phyloP scores from a whole-genome alignment of 2,113 vertebrate genomes.

The Zapornia atra region DNA sequence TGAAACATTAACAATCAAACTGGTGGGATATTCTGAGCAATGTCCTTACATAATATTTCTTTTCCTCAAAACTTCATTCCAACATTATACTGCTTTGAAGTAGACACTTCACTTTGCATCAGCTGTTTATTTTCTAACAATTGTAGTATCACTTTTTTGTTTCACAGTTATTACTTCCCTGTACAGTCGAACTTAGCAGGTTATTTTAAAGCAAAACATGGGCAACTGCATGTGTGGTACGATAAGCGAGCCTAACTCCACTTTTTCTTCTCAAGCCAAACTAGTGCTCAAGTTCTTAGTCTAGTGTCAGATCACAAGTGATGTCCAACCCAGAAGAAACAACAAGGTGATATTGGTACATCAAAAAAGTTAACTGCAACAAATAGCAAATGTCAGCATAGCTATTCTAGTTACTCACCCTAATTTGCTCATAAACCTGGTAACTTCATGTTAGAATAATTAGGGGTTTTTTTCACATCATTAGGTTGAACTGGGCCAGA shows the following conservation, averaged over 20 bases:
- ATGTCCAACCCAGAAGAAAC: not conserved
- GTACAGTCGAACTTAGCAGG: not conserved
- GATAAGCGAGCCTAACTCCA: not conserved
- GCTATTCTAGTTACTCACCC: not conserved
- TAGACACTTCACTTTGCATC: not conserved
- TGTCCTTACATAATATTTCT: not conserved
- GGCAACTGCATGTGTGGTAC: not conserved
- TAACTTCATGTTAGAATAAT: not conserved
- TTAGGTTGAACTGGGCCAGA: not conserved
- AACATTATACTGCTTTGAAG: not conserved
- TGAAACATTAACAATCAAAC: not conserved
- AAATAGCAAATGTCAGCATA: not conserved
- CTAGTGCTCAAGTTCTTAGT: not conserved
- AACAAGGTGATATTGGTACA: rapidly evolving
- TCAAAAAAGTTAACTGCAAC: not conserved
- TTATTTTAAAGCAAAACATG: not conserved
- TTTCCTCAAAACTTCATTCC: not conserved
- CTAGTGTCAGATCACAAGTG: not conserved
- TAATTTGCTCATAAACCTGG: not conserved
- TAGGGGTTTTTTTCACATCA: not conserved
- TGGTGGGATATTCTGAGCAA: not conserved
- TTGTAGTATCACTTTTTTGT: not conserved
- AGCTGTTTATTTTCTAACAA: not conserved
- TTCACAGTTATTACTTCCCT: not conserved
- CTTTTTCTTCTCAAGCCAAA: not conserved